Base-by-base conservation (phyloP, 2,888 invertebrate species). In the Drosophila macrospina region DNA sequence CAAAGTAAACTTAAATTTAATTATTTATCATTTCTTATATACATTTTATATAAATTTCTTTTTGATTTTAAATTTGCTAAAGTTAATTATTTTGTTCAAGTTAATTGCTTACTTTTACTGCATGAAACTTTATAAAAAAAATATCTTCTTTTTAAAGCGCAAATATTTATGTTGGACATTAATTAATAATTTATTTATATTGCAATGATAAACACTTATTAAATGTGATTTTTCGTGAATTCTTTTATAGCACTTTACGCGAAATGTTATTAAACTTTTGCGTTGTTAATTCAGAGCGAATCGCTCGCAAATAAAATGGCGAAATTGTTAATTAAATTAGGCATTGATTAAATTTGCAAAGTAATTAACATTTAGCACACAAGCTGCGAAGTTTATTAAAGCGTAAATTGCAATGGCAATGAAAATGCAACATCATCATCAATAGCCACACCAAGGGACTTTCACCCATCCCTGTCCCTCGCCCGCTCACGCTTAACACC, bases 241-340 rank as follows among this genome's bases (percentile, higher is more conserved):
- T 20, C 34, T 69, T 69, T 47, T 47, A 8, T 41, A 7, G n/a
- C 39, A 75, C 36, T 41, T 59, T 42, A 5, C 13, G 10, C 13
- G 54, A 45, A 73, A 41, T 45, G 75, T 74, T 50, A 47, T 74
- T 74, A 51, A 78, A 79, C 76, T 74, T 74, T 73, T 61, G 44
- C 64, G 48, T 26, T 13, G 30, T 37, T 57, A 30, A 41, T 59
- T 59, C n/a, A 50, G 20, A 39, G 26, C 15, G 64, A 71, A 44
- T 55, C 39, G 30, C 54, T 51, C 30, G 66, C 51, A 56, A 65
- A 77, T 65, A 56, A 62, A 76, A 39, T 39, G 11, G 42, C 20
- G 28, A 24, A 67, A 47, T 63, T 55, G 86, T 69, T 84, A 86
- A 86, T 83, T 83, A 48, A 86, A 88, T 83, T 80, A 85, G 69